Percentiles rank a stretch among this genome's conserved stretches.
Evolutionary conservation across 2,888 invertebrate genomes (phyloP).

Genomic region (Andrena dorsata): DNA sequence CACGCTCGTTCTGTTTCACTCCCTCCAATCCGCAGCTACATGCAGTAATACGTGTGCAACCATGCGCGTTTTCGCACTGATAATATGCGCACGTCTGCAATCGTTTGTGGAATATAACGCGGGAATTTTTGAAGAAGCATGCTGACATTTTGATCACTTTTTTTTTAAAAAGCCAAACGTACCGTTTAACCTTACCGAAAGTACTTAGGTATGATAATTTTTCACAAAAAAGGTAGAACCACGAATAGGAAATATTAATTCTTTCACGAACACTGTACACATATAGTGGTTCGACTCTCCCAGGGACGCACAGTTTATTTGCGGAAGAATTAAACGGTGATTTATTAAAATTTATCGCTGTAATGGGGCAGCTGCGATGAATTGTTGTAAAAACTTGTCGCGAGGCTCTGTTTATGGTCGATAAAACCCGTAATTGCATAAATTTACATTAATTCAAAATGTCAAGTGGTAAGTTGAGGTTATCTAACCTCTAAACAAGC

Average conservation of each 20-base stretch:
- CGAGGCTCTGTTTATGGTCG: not conserved
- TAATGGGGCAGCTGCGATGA: too few relatives aligned
- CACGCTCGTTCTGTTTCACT: conserved; percentile 36
- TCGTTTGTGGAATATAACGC: not conserved
- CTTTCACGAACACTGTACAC: not conserved
- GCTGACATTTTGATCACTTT: not conserved
- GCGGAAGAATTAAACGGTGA: too few relatives aligned
- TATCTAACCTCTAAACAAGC: conserved; percentile 30
- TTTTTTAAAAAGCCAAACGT: not conserved
- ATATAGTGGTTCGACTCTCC: not conserved
- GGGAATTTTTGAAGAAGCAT: conserved; percentile 35
- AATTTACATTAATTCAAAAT: conserved; percentile 27
- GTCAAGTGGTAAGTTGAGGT: conserved; percentile 44
- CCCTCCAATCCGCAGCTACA: conserved; percentile 28
- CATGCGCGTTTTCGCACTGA: conserved; percentile 51
- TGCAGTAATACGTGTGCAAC: conserved; percentile 36
- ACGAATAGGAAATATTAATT: not conserved
- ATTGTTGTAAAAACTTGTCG: conserved; percentile 7
- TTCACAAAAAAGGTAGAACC: not conserved
- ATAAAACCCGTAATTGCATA: not conserved
- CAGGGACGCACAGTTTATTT: not conserved
- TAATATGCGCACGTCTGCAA: conserved; percentile 40
- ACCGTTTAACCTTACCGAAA: not conserved
- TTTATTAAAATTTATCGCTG: not conserved
- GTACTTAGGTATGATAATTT: not conserved